These are phyloP conservation scores for Marcusenius ussheri DNA, from an alignment of 2,113 vertebrate species.

Conservation along the genomic window DNA sequence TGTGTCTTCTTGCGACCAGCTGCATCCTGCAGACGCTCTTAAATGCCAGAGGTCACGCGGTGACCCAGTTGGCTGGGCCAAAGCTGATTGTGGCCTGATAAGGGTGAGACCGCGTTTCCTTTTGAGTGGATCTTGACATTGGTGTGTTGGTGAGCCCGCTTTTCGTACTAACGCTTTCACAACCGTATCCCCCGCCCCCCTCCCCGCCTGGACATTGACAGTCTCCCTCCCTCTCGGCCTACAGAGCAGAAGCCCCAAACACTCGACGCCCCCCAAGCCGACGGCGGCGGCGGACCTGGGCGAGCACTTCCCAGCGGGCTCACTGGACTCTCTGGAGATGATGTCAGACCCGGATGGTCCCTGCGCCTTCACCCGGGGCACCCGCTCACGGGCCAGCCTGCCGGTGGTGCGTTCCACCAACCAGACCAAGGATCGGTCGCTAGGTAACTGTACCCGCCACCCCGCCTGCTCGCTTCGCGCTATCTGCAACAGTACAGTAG, in stretches of 20 bases:
- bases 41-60: neutral
- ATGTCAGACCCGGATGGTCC: slow-evolving; percentile 84
- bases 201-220: neutral
- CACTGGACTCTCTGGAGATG: slow-evolving; percentile 78
- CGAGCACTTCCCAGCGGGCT: slow-evolving; percentile 69
- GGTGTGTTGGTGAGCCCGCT: slow-evolving; percentile 2
- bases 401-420: slow-evolving; percentile 88
- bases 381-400: slow-evolving; percentile 81
- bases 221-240: slow-evolving; percentile 35
- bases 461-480: neutral
- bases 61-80: neutral
- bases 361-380: slow-evolving; percentile 78
- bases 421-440: slow-evolving; percentile 89
- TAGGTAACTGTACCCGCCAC: slow-evolving; percentile 63
- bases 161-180: neutral
- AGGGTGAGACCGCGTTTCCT: neutral
- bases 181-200: neutral
- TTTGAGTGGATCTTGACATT: neutral
- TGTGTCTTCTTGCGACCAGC: neutral
- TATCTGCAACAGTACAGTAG: neutral
- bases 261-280: slow-evolving; percentile 62
- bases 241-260: slow-evolving; percentile 87
- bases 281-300: slow-evolving; percentile 61
- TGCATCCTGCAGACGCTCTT: neutral
- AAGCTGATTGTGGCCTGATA: neutral